phyloP scores from a whole-genome alignment of 2,888 invertebrate genomes.

The Lasiommata megera region DNA sequence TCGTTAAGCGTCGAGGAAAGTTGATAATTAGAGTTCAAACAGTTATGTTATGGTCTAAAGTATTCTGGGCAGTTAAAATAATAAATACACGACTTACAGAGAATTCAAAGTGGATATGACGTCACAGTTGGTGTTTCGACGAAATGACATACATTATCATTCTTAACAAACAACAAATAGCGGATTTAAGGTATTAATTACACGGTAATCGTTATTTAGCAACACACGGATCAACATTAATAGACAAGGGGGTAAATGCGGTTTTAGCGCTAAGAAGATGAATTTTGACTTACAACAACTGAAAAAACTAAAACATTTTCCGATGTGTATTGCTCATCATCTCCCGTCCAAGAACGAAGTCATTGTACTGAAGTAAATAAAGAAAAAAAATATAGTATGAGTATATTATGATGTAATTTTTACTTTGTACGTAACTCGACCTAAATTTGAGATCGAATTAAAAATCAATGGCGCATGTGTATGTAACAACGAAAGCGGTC shows the following conservation, averaged over 20 bases:
- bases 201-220: not conserved
- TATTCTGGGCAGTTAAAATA: too few relatives aligned
- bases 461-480: too few relatives aligned
- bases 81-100: too few relatives aligned
- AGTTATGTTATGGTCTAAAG: too few relatives aligned
- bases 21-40: too few relatives aligned
- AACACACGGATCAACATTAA: not conserved
- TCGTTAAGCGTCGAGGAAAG: too few relatives aligned
- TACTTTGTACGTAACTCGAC: not conserved
- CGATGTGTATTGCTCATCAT: constrained; percentile 61
- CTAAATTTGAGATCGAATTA: too few relatives aligned
- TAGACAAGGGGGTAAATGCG: not conserved
- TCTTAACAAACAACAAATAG: not conserved
- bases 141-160: not conserved
- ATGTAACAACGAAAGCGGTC: too few relatives aligned
- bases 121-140: not conserved
- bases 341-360: constrained; percentile 70
- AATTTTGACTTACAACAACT: constrained; percentile 48
- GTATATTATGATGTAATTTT: not conserved
- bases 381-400: constrained; percentile 25
- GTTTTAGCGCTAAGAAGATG: not conserved
- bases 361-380: constrained; percentile 65
- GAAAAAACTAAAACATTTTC: constrained; percentile 58
- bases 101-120: not conserved
- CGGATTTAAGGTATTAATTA: not conserved